Base-by-base conservation (phyloP, 2,888 invertebrate species). In the Melinaea menophilus region DNA sequence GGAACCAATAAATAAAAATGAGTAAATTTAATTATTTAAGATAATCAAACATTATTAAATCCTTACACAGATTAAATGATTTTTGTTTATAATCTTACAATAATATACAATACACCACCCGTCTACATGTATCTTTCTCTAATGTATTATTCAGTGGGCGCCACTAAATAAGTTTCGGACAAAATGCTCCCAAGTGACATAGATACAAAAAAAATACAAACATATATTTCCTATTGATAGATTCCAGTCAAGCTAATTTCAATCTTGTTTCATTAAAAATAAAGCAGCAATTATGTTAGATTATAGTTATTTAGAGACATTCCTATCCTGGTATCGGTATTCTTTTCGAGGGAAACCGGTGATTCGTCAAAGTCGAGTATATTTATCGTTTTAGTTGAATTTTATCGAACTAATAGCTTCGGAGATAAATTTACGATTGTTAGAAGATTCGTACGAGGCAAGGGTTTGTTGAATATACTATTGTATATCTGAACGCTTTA, bases 321-420 rank as follows among this genome's bases (percentile, higher is more conserved):
- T 65, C 41, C 59, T 72, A 79, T 64, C 4, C 66, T 72, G 68
- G 82, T 77, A 66, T 65, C 66, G 71, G 76, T 72, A 81, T 88
- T 87, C 86, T 88, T 87, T 84, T 80, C 76, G 79, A 84, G 86
- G 88, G 88, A 87, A 85, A 81, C 82, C 79, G 84, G 84, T 82
- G 81, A 90, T 90, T 84, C 87, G 88, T 75, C 75, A 75, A 89
- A 89, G 89, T 88, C 88, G 79, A 80, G 79, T 86, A 86, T 90
- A 90, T 90, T 90, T 90, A 90, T 90, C 87, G 90, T 89, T 88
- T 83, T 85, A 87, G 86, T 88, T 88, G 89, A 89, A 89, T 90
- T 89, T 90, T 90, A 90, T 90, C 88, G 87, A 82, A 89, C 89
- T 89, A 90, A 90, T 90, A 90, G 88, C 82, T 78, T 75, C 73